Evolutionary conservation across 2,113 vertebrate species (phyloP), one percentile per base, ranked within the genome.

Genomic region (Sorex araneus): DNA sequence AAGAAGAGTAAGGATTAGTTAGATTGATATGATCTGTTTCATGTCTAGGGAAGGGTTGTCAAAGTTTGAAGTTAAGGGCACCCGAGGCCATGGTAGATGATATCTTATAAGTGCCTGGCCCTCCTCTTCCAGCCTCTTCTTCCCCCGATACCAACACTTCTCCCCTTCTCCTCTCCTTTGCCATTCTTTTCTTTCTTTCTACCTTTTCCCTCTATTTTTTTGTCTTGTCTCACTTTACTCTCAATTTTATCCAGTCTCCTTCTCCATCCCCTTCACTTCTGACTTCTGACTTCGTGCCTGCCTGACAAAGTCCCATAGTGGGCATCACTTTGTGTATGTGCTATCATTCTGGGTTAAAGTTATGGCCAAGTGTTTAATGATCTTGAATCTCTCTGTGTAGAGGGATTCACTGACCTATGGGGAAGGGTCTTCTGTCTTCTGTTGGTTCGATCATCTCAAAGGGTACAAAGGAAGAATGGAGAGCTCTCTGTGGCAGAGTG

Each of bases 1-100:
- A 40, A 83, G 47, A 78, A 73, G 80, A 91, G 73, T 74, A 90
- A 21, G 67, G 60, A 71, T 84, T 86, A 71, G 19, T 89, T 77
- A 34, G 19, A 28, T n/a, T 67, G 71, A 66, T 86, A 43, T 28
- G 64, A 87, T 83, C 74, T 89, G 40, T 67, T 63, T 84, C 70
- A 32, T 34, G 27, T 75, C 34, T 79, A 82, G 78, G 70, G 60
- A 88, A 70, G 54, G 85, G n/a, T 79, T 74, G 47, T 19, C 30
- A 40, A 70, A 73, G 18, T 21, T n/a, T 30, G 12, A 69, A 50
- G 85, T 63, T 74, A 90, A 90, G 78, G 32, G 63, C 60, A 69
- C 86, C 60, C 16, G 32, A 63, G 83, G 50, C 86, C 75, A 32
- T 71, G 32, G 8, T 27, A 28, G 19, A 84, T 32, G 18, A 4